phyloP scores from a whole-genome alignment of 2,113 vertebrate genomes.

The Potamarius usumacintae region DNA sequence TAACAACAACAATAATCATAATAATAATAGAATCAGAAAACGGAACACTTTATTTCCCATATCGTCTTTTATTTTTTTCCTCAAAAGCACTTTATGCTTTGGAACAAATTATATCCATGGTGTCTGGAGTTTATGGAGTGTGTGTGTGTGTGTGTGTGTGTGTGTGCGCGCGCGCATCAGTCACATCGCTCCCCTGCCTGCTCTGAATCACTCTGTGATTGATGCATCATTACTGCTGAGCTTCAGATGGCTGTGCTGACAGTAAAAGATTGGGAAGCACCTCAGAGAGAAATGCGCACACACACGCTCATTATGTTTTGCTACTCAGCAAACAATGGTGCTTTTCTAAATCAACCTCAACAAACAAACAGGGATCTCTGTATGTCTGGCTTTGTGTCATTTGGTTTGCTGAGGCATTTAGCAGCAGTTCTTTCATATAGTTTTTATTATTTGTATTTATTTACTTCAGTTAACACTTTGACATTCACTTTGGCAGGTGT shows the following conservation, averaged over 20 bases:
- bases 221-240: constrained; percentile 35
- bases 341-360: background rate
- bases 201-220: constrained; percentile 27
- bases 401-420: background rate
- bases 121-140: background rate
- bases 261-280: constrained; percentile 32
- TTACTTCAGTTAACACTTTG: background rate
- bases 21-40: no score
- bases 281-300: constrained; percentile 7
- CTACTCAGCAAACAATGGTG: background rate
- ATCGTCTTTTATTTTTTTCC: background rate
- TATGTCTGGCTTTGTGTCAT: background rate
- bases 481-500: background rate
- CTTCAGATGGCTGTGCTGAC: constrained; percentile 35
- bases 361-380: background rate
- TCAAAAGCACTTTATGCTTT: background rate
- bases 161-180: background rate
- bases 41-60: background rate
- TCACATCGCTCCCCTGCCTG: background rate
- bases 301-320: background rate
- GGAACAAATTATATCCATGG: background rate
- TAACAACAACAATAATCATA: no score
- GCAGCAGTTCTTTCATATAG: background rate
- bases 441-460: background rate
- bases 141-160: background rate